Evolutionary conservation across 2,888 invertebrate species (phyloP), one percentile per base, ranked within the genome.

Genomic region (Oegoconia quadripuncta): DNA sequence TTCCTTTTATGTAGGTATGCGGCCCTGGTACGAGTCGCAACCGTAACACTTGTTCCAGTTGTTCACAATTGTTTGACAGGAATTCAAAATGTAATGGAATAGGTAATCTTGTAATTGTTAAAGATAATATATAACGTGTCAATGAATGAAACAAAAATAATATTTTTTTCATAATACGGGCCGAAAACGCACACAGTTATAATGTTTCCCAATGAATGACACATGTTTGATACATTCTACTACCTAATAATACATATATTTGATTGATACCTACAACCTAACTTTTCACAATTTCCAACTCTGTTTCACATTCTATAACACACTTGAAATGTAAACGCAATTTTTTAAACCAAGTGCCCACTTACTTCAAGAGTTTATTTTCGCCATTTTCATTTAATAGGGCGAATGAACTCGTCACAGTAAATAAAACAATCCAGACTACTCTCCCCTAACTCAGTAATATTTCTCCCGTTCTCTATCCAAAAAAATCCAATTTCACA

Each of bases 401-500:
- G 28, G 32, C 26, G 20, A 30, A 44, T 37, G 37, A 34, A 40
- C 29, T 37, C 34, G 13, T 9, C 34, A 26, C 5, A 37, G 38
- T 41, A 41, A 41, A 44, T 39, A 44, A 41, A 44, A 44, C 44
- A 41, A 39, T 41, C 20, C 35, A 4, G 12, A 17, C 55, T 60
- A 59, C 61, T 66, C 64, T 55, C 55, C 53, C 50, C 52, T 42
- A 33, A 14, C 50, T 52, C 55, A n/a, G 54, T 50, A 59, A 61
- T 59, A 58, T 64, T 60, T 61, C 55, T 66, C 61, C 54, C 61
- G 60, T 68, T 70, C 64, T 59, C 65, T 68, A 62, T 69, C 68
- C 59, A 72, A 80, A n/a, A 79, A 78, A 82, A 83, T 76, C 80
- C 81, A 83, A 84, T 84, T 81, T 83, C 74, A 71, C 57, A 71